Conservation (phyloP, 2,888 invertebrate species). For the Rotaria macrura region DNA sequence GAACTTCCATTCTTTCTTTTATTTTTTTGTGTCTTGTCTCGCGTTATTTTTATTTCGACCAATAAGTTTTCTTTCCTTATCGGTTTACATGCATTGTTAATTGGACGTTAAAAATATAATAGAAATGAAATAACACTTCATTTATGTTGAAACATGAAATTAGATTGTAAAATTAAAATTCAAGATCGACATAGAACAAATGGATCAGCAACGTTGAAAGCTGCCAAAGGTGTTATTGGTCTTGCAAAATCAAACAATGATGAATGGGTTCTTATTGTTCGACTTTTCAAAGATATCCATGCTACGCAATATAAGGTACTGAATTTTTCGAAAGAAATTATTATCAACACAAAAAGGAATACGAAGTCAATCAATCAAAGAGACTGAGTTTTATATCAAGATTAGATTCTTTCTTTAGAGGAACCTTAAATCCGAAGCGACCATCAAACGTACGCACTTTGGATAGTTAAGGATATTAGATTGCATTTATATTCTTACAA, state of each 20-base stretch:
- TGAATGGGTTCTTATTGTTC: neutral
- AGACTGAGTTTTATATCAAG: too few species aligned
- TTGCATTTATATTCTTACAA: too few species aligned
- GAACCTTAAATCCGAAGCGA: too few species aligned
- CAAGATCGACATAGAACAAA: conserved; percentile 6
- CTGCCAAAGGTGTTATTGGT: neutral
- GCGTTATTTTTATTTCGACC: neutral
- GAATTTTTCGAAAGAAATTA: neutral
- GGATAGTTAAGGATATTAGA: too few species aligned
- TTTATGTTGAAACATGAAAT: neutral
- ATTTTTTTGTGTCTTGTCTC: neutral
- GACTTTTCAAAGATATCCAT: neutral
- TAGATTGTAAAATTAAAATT: conserved; percentile 1
- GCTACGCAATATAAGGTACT: neutral
- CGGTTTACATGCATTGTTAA: neutral
- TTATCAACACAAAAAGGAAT: too few species aligned
- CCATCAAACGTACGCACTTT: too few species aligned
- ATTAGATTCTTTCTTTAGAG: too few species aligned
- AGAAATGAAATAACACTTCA: neutral
- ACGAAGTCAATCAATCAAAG: too few species aligned
- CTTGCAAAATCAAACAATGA: neutral
- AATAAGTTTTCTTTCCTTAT: neutral
- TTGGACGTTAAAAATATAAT: neutral
- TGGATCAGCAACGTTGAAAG: neutral
- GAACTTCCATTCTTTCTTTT: neutral